Percentiles rank a stretch among this genome's conserved stretches.
phyloP scores from a whole-genome alignment of 2,797 vertebrate genomes.

The Sphaeramia orbicularis region DNA sequence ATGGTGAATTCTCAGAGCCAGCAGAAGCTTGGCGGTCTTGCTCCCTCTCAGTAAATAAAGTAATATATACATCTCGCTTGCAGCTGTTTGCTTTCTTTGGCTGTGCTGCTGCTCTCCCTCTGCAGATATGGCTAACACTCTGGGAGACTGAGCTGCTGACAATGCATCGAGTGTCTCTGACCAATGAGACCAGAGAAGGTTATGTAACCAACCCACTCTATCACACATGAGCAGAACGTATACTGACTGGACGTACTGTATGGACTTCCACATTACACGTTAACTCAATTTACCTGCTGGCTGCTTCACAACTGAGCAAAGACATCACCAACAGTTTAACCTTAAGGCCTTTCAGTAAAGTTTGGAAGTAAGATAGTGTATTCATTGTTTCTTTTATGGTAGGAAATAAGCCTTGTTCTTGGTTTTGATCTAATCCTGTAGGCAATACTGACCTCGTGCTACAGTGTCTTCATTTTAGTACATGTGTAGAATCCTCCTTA shows the following conservation, averaged over 20 bases:
- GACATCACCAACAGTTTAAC: not conserved
- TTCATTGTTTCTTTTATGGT: not conserved
- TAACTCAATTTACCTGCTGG: slow-evolving; percentile 11
- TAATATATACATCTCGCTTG: slow-evolving; percentile 13
- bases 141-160: slow-evolving; percentile 39
- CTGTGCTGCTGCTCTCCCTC: slow-evolving; percentile 18
- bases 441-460: no score
- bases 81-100: slow-evolving; percentile 55
- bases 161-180: slow-evolving; percentile 48
- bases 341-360: not conserved
- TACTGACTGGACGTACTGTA: not conserved
- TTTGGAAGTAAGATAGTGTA: not conserved
- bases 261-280: not conserved
- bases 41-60: not conserved
- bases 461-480: no score
- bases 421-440: not conserved
- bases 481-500: no score
- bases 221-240: not conserved
- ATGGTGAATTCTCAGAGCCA: not conserved
- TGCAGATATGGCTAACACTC: slow-evolving; percentile 36
- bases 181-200: slow-evolving; percentile 11
- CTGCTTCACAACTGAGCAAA: not conserved
- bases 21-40: not conserved
- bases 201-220: slow-evolving; percentile 29
- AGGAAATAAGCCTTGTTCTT: not conserved